Percentiles rank a stretch among this genome's conserved stretches.
phyloP scores from a whole-genome alignment of 2,888 invertebrate species.

The Pandemis corylana region DNA sequence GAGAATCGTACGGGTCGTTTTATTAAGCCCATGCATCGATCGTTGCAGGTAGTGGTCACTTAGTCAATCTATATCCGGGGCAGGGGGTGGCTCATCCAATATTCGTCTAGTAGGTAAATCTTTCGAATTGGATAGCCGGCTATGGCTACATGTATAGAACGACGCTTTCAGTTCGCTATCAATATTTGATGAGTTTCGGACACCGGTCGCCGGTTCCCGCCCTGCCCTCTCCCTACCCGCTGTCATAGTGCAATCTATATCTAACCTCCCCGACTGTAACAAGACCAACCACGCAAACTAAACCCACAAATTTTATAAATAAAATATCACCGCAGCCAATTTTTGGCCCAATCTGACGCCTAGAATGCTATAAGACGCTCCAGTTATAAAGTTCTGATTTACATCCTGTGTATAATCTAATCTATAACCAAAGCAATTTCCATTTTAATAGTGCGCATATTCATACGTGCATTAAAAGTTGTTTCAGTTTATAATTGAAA shows the following conservation, averaged over 20 bases:
- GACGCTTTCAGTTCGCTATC: slow-evolving; percentile 71
- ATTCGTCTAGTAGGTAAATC: slow-evolving; percentile 64
- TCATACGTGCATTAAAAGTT: slow-evolving; percentile 45
- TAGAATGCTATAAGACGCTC: not conserved
- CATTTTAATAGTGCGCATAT: slow-evolving; percentile 26
- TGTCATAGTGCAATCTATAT: slow-evolving; percentile 38
- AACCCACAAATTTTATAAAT: slow-evolving; percentile 23
- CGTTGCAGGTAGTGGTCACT: not conserved
- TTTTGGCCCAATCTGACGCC: not conserved
- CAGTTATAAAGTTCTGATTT: not conserved
- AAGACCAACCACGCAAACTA: slow-evolving; percentile 12
- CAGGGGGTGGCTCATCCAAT: slow-evolving; percentile 60
- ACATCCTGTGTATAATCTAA: slow-evolving; percentile 5
- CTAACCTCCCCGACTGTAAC: slow-evolving; percentile 29
- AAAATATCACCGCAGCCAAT: slow-evolving; percentile 13
- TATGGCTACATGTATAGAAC: slow-evolving; percentile 45
- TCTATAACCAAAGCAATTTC: slow-evolving; percentile 21
- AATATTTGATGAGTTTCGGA: slow-evolving; percentile 81
- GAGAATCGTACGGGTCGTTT: not conserved
- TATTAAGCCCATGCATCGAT: slow-evolving; percentile 4
- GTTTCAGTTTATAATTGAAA: slow-evolving; percentile 57
- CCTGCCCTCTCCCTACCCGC: slow-evolving; percentile 19
- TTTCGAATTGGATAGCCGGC: slow-evolving; percentile 49
- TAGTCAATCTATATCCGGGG: slow-evolving; percentile 31
- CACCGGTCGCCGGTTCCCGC: slow-evolving; percentile 52